A percentile compares a stretch with the other conserved stretches of the same genome.
phyloP scores from a whole-genome alignment of 2,113 vertebrate genomes.

The Daboia siamensis region DNA sequence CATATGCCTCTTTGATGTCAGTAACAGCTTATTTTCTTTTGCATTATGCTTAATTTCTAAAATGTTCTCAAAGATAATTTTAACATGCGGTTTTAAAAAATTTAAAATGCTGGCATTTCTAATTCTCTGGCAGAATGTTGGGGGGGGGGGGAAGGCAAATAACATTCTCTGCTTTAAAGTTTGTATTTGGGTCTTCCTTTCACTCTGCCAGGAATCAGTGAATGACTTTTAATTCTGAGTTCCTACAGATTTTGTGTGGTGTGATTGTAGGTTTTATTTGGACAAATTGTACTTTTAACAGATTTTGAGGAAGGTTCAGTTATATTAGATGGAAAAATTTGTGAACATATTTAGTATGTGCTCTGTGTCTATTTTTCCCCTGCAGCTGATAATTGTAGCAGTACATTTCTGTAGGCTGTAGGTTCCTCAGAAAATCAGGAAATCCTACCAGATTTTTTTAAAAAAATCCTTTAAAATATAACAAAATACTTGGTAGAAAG shows the following conservation, averaged over 20 bases:
- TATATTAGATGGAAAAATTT: background rate
- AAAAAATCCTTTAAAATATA: background rate
- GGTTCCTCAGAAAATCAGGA: background rate
- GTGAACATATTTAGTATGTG: background rate
- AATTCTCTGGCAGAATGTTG: background rate
- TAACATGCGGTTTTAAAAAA: background rate
- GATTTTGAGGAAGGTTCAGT: background rate
- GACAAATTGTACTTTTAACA: slow-evolving; percentile 6
- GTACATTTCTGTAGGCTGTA: slow-evolving; percentile 1
- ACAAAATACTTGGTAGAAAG: background rate
- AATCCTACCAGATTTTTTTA: background rate
- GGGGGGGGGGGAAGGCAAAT: background rate
- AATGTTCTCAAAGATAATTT: background rate
- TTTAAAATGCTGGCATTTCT: background rate
- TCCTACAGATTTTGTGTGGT: slow-evolving; percentile 3
- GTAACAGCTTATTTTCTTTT: background rate
- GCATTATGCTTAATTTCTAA: background rate
- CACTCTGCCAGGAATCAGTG: background rate
- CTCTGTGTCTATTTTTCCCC: background rate
- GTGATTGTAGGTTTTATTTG: slow-evolving; percentile 12
- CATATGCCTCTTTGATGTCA: background rate
- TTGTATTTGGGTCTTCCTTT: slow-evolving; percentile 6
- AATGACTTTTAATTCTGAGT: slow-evolving; percentile 13
- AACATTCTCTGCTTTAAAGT: background rate
- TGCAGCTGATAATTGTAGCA: background rate